Evolutionary conservation across 2,113 vertebrate species (phyloP).

Genomic region (Xiphophorus couchianus): DNA sequence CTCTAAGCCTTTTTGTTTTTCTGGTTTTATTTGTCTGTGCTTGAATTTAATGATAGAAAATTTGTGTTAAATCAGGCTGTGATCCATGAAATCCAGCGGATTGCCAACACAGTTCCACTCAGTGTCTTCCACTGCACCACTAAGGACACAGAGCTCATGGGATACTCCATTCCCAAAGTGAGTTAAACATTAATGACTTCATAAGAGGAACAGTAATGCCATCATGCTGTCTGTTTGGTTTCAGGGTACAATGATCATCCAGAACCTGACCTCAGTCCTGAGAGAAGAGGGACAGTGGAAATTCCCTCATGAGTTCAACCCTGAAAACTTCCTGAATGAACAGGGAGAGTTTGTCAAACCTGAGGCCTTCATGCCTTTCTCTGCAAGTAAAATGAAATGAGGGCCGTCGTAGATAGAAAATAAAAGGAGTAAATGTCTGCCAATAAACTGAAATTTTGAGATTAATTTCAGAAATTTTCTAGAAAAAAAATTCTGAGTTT

Average conservation of each 20-base stretch:
- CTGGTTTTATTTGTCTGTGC: background rate
- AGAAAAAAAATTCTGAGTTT: too few species aligned
- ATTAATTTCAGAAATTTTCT: too few species aligned
- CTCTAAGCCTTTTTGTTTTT: too few species aligned
- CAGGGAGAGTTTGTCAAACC: slow-evolving; percentile 69
- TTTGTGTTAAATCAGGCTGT: slow-evolving; percentile 59
- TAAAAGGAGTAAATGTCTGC: too few species aligned
- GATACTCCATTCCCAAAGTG: slow-evolving; percentile 74
- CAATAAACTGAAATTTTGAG: too few species aligned
- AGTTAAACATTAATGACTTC: background rate
- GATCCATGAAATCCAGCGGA: slow-evolving; percentile 75
- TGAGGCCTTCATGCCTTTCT: slow-evolving; percentile 75
- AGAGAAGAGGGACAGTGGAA: slow-evolving; percentile 75
- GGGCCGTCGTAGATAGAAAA: too few species aligned
- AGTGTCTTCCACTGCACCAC: slow-evolving; percentile 63
- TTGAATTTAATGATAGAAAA: background rate
- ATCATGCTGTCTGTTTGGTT: slow-evolving; percentile 5
- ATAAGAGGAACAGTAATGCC: background rate
- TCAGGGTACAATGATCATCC: slow-evolving; percentile 70
- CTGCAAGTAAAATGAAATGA: slow-evolving; percentile 35
- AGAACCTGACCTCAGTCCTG: slow-evolving; percentile 60
- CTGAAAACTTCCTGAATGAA: slow-evolving; percentile 73
- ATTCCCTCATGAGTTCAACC: slow-evolving; percentile 72
- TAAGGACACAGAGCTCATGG: slow-evolving; percentile 67
- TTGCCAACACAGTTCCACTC: slow-evolving; percentile 68